Evolutionary conservation across 2,888 invertebrate species (phyloP).

Genomic region (Tiliacea citrago): DNA sequence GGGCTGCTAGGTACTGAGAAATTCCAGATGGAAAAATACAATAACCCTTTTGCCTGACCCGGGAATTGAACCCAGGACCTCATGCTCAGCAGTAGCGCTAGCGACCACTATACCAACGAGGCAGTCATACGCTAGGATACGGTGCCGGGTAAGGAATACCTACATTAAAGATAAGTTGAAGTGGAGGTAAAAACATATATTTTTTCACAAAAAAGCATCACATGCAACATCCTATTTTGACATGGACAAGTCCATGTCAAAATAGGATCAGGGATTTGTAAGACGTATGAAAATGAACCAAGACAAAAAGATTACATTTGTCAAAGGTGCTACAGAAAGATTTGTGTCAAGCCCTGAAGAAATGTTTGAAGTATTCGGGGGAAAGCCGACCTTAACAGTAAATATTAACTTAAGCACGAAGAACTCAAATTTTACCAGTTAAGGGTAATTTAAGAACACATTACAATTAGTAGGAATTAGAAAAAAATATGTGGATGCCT

Average conservation of each 20-base stretch:
- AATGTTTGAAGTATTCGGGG: slow-evolving; percentile 96
- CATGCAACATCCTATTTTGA: slow-evolving; percentile 99
- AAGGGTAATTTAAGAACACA: background rate
- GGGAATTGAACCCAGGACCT: no score
- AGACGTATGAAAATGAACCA: slow-evolving; percentile 99
- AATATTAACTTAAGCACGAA: background rate
- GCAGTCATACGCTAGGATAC: background rate
- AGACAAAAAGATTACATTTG: slow-evolving; percentile 99
- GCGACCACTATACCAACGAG: no score
- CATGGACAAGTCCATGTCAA: slow-evolving; percentile 92
- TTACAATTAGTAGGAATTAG: background rate
- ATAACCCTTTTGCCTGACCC: no score
- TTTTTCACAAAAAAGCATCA: slow-evolving; percentile 97
- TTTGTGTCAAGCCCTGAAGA: slow-evolving; percentile 99
- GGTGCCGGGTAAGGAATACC: background rate
- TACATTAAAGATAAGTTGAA: background rate
- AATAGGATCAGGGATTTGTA: slow-evolving; percentile 96
- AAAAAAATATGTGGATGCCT: background rate
- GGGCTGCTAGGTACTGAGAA: no score
- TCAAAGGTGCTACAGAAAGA: slow-evolving; percentile 99
- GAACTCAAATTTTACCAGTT: background rate
- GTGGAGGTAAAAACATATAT: background rate
- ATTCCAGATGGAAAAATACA: no score
- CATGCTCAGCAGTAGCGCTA: no score
- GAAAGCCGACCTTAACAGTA: background rate